Evolutionary conservation across 1,140 invertebrate genomes (phyloP).

Genomic region (Tribolium castaneum): DNA sequence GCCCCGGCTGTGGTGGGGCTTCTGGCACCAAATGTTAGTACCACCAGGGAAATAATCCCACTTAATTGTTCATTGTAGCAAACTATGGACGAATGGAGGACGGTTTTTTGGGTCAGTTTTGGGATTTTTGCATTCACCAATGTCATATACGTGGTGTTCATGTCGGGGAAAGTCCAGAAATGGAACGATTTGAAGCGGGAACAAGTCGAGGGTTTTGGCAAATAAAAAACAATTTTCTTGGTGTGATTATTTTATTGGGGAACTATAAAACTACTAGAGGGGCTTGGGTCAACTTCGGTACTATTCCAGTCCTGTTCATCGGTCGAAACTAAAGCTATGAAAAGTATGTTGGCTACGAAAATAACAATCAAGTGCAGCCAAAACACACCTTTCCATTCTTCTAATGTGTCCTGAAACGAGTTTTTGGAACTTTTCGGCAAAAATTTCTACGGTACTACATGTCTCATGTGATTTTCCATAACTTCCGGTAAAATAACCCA

Average conservation of each 20-base stretch:
- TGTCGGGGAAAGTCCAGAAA: conserved; percentile 69
- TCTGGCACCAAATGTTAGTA: conserved; percentile 75
- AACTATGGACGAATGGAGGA: conserved; percentile 79
- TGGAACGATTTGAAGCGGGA: background rate
- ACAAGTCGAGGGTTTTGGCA: background rate
- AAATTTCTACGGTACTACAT: background rate
- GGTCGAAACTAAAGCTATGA: background rate
- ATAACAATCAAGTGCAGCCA: background rate
- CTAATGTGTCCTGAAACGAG: background rate
- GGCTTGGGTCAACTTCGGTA: no score
- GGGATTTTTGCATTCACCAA: conserved; percentile 79
- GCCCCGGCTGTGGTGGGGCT: conserved; percentile 82
- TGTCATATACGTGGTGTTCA: conserved; percentile 77
- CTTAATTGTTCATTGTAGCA: conserved; percentile 67
- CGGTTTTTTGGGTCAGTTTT: conserved; percentile 85
- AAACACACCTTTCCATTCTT: background rate
- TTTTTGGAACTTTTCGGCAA: background rate
- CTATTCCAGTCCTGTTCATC: background rate
- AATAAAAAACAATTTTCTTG: no score
- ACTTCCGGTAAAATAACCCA: no score
- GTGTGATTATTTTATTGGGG: no score
- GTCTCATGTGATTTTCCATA: no score
- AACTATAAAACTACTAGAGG: no score
- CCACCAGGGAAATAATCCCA: background rate
- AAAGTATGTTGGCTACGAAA: background rate